A percentile compares a stretch with the other conserved stretches of the same genome.
Evolutionary conservation across 2,888 invertebrate genomes (phyloP).

Genomic region (Nomada flava): DNA sequence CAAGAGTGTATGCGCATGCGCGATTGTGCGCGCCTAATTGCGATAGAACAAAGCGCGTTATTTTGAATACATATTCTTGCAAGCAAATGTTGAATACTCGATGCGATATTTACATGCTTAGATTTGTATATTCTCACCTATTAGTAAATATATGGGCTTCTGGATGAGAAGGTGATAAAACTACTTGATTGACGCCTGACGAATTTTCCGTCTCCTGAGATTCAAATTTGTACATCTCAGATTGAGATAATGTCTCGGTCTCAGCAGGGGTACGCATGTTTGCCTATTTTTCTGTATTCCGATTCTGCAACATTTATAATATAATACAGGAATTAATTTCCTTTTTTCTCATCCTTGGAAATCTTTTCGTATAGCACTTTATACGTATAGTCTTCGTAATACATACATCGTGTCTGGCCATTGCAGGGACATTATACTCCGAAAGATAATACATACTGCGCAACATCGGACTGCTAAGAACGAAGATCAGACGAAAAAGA

Average conservation of each 20-base stretch:
- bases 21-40: slow-evolving; percentile 14
- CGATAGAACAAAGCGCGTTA: background rate
- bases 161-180: slow-evolving; percentile 76
- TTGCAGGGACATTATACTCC: background rate
- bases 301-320: slow-evolving; percentile 50
- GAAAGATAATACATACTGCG: slow-evolving; percentile 4
- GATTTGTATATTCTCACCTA: slow-evolving; percentile 73
- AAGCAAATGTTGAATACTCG: background rate
- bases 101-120: background rate
- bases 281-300: slow-evolving; percentile 25
- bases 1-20: slow-evolving; percentile 30
- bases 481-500: slow-evolving; percentile 37
- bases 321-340: background rate
- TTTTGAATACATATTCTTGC: slow-evolving; percentile 12
- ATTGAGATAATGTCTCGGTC: slow-evolving; percentile 77
- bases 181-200: slow-evolving; percentile 74
- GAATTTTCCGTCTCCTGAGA: slow-evolving; percentile 72
- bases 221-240: slow-evolving; percentile 77
- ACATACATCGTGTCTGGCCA: background rate
- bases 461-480: background rate
- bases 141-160: slow-evolving; percentile 80
- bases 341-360: background rate
- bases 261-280: slow-evolving; percentile 80
- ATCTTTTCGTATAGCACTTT: background rate
- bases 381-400: background rate